Conservation (phyloP, 2,797 vertebrate genomes). For the Melanotaenia trifasciata region DNA sequence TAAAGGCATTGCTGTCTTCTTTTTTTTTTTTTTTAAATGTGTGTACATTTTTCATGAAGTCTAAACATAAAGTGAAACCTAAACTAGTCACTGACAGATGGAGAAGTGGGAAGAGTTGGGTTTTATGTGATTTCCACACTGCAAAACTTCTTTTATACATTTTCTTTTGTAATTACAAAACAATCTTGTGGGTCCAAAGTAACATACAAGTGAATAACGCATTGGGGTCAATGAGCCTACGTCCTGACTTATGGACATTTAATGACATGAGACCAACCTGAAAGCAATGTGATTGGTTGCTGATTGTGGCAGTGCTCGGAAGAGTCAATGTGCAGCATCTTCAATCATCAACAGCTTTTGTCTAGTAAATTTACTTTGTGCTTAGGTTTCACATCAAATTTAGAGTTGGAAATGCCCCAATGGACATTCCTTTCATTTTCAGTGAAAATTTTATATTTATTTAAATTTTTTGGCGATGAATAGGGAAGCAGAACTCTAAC, state of each 20-base stretch:
- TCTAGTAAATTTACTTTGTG: slow-evolving; percentile 4
- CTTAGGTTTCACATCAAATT: neutral
- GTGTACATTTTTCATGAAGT: neutral
- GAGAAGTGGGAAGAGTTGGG: slow-evolving; percentile 14
- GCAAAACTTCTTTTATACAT: neutral
- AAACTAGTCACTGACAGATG: neutral
- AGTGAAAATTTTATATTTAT: too few relatives aligned
- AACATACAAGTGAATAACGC: neutral
- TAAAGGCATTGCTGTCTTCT: too few relatives aligned
- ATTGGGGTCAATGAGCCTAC: neutral
- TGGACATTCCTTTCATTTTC: neutral
- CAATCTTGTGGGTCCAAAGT: neutral
- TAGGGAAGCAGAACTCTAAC: neutral
- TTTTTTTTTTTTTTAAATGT: neutral
- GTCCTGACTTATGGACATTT: too few relatives aligned
- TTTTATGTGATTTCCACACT: neutral
- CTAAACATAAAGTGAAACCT: slow-evolving; percentile 9
- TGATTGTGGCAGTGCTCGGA: neutral
- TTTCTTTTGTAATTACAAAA: neutral
- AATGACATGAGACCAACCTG: neutral
- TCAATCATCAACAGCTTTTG: slow-evolving; percentile 14
- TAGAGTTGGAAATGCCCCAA: slow-evolving; percentile 2
- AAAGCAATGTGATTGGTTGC: neutral
- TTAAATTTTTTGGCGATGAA: too few relatives aligned
- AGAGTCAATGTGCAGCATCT: neutral